Percentiles rank a stretch among this genome's conserved stretches.
phyloP scores from a whole-genome alignment of 2,113 vertebrate genomes.

The Tricholaema leucomelas region DNA sequence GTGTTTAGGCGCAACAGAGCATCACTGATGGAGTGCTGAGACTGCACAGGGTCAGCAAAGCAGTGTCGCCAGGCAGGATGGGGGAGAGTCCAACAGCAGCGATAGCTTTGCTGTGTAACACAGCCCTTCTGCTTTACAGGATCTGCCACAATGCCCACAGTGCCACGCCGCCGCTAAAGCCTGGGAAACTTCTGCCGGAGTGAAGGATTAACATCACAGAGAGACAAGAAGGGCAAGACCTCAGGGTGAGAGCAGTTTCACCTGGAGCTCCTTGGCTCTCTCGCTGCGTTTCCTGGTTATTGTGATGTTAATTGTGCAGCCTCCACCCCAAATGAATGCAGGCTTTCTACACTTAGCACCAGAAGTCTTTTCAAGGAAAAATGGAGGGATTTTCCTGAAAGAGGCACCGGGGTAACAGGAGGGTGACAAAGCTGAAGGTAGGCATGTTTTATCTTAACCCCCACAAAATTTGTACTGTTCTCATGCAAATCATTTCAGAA shows the following conservation, averaged over 20 bases:
- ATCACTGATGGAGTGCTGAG: neutral
- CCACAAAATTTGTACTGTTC: neutral
- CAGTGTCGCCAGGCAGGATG: neutral
- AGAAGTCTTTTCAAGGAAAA: neutral
- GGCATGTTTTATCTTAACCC: neutral
- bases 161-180: neutral
- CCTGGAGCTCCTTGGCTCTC: neutral
- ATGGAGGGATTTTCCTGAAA: neutral
- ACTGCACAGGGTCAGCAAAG: neutral
- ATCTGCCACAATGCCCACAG: neutral
- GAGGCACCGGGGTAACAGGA: neutral
- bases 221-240: neutral
- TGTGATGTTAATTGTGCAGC: slow-evolving; percentile 19
- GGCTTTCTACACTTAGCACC: neutral
- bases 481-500: neutral
- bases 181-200: neutral
- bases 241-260: fast-evolving
- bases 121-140: neutral
- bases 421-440: neutral
- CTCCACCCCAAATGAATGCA: neutral
- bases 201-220: neutral
- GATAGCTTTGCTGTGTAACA: neutral
- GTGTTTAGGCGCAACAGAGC: neutral
- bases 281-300: slow-evolving; percentile 1
- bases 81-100: neutral